A percentile compares a stretch with the other conserved stretches of the same genome.
Evolutionary conservation across 2,888 invertebrate genomes (phyloP).

Genomic region (Tuta absoluta): DNA sequence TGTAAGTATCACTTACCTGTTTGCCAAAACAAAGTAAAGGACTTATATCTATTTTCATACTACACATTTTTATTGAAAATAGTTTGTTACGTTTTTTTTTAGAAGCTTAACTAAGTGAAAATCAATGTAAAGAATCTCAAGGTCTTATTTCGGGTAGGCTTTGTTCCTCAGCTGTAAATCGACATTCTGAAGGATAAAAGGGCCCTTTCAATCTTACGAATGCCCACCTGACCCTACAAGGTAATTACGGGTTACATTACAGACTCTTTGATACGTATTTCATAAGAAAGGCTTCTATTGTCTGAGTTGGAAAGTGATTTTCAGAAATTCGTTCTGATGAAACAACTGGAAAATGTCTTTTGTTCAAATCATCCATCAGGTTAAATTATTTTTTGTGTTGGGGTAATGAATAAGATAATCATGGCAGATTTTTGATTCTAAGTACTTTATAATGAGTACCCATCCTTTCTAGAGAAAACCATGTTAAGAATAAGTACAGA

Average conservation of each 20-base stretch:
- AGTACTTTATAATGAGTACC: too few species aligned
- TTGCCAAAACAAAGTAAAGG: not conserved
- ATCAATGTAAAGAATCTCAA: constrained; percentile 50
- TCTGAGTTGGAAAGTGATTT: constrained; percentile 31
- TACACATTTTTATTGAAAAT: not conserved
- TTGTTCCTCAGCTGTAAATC: constrained; percentile 66
- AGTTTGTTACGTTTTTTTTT: constrained; percentile 4
- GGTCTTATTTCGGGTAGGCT: constrained; percentile 56
- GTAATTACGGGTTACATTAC: constrained; percentile 61
- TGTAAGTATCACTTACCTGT: too few species aligned
- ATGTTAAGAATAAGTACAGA: too few species aligned
- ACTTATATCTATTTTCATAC: too few species aligned
- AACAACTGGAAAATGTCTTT: constrained; percentile 18
- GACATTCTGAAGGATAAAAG: constrained; percentile 54
- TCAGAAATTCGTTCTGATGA: not conserved
- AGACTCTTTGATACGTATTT: constrained; percentile 54
- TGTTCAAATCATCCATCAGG: not conserved
- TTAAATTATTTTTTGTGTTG: not conserved
- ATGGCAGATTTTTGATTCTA: too few species aligned
- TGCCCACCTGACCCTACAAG: constrained; percentile 55
- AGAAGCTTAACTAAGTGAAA: constrained; percentile 36
- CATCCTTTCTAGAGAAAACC: too few species aligned
- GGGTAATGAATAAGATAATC: too few species aligned
- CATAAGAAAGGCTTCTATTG: constrained; percentile 39
- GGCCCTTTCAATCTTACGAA: constrained; percentile 59